Evolutionary conservation across 2,113 vertebrate species (phyloP), one percentile per base, ranked within the genome.

Genomic region (Erythrocebus patas): DNA sequence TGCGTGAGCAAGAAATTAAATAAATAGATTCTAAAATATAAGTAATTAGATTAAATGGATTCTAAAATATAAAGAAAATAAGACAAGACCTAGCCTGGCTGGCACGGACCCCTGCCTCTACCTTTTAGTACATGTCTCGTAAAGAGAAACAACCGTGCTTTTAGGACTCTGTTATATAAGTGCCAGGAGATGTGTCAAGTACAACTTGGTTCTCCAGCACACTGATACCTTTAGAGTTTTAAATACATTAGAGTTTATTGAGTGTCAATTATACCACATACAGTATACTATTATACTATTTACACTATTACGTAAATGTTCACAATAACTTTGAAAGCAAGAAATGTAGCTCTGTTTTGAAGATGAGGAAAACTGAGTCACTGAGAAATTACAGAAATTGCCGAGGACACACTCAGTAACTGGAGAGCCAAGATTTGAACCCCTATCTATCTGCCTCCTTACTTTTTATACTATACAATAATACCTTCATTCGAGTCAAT

Each of bases 61-160:
- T 75, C 89, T 82, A 88, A 81, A 88, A 55, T 55, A 57, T 45
- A 83, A 87, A 72, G 50, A 90, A 79, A 87, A 87, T 52, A 95
- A 80, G 59, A 82, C n/a, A 72, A 93, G 43, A 89, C 73, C 52
- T 66, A 93, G 61, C 2, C 16, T 14, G 12, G 64, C 30, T 80
- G 92, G 75, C 35, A 55, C 1, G 35, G 73, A 89, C 68, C 73
- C 30, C 35, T 89, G 75, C 40, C 66, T 79, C 22, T 43, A 73
- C 38, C 43, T 93, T 83, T 92, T 76, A 89, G 20, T 43, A 79
- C 22, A 14, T 50, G 48, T 14, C 48, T 86, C 32, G 13, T 82
- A 75, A 30, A 89, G 50, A 90, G 38, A 93, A 92, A 61, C 10
- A 72, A 23, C 27, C 59, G 75, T 57, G 20, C 30, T 90, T 89